These are phyloP conservation scores for Sphenopsis melanotis DNA, from an alignment of 2,797 vertebrate species.

Conservation along the genomic window DNA sequence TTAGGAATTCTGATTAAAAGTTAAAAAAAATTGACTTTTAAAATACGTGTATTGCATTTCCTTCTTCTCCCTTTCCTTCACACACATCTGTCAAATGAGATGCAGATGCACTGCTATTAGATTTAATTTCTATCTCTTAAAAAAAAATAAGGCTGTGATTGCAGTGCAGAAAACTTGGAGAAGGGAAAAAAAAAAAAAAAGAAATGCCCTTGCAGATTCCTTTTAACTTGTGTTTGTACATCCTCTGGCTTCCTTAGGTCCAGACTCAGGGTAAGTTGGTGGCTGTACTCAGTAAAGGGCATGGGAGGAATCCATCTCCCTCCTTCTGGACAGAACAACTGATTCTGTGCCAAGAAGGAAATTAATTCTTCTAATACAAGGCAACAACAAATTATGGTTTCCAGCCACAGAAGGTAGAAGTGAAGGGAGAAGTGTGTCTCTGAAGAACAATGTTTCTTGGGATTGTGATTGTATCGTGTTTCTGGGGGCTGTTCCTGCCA, in stretches of 20 bases:
- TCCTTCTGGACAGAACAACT: neutral
- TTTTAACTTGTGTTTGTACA: neutral
- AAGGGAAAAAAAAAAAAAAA: neutral
- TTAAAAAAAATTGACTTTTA: neutral
- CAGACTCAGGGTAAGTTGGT: neutral
- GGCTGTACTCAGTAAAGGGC: neutral
- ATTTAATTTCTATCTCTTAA: neutral
- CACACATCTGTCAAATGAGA: neutral
- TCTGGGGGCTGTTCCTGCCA: neutral
- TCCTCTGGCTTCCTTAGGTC: neutral
- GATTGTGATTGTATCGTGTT: neutral
- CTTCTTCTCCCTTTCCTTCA: neutral
- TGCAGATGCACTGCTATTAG: neutral
- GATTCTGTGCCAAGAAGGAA: neutral
- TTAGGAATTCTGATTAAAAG: neutral
- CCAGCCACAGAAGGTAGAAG: neutral
- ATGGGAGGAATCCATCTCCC: neutral
- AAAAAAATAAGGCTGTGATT: neutral
- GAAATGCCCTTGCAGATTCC: neutral
- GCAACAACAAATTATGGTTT: neutral
- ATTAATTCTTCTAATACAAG: neutral
- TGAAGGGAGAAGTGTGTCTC: neutral
- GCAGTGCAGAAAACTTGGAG: neutral
- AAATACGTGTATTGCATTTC: neutral
- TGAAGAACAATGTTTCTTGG: constrained; percentile 16